These are phyloP conservation scores for Plutomurus gul DNA, from an alignment of 1,140 invertebrate genomes.

Conservation along the genomic window DNA sequence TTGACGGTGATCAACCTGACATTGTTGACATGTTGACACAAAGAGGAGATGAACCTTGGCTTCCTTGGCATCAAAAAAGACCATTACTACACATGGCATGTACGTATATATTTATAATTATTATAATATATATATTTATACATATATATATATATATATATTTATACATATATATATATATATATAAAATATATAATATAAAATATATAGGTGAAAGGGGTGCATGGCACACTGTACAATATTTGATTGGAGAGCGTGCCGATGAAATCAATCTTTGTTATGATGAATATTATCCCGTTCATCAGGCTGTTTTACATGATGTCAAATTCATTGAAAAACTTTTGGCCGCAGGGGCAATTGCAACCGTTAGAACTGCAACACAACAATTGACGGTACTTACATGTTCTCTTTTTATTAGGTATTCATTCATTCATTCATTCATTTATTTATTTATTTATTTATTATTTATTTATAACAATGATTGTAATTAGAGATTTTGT, in stretches of 20 bases:
- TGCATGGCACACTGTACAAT: slow-evolving; percentile 73
- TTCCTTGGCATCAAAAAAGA: slow-evolving; percentile 61
- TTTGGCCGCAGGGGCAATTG: slow-evolving; percentile 54
- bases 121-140: too few relatives aligned
- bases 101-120: too few relatives aligned
- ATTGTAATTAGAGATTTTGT: too few relatives aligned
- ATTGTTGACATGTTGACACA: slow-evolving; percentile 68
- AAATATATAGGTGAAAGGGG: too few relatives aligned
- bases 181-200: too few relatives aligned
- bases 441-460: slow-evolving; percentile 57
- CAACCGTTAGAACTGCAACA: slow-evolving; percentile 70
- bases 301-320: slow-evolving; percentile 61
- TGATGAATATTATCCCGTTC: slow-evolving; percentile 77
- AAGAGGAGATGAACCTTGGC: slow-evolving; percentile 72
- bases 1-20: slow-evolving; percentile 58
- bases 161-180: too few relatives aligned
- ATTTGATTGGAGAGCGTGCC: slow-evolving; percentile 66
- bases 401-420: too few relatives aligned
- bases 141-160: too few relatives aligned
- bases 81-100: slow-evolving; percentile 59
- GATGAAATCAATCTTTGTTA: slow-evolving; percentile 75
- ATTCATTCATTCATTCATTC: too few relatives aligned
- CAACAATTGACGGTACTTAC: slow-evolving; percentile 74
- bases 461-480: not conserved
- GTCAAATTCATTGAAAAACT: slow-evolving; percentile 49